Base-by-base conservation (phyloP, 1,140 invertebrate genomes). In the Drosophila kohkoa region DNA sequence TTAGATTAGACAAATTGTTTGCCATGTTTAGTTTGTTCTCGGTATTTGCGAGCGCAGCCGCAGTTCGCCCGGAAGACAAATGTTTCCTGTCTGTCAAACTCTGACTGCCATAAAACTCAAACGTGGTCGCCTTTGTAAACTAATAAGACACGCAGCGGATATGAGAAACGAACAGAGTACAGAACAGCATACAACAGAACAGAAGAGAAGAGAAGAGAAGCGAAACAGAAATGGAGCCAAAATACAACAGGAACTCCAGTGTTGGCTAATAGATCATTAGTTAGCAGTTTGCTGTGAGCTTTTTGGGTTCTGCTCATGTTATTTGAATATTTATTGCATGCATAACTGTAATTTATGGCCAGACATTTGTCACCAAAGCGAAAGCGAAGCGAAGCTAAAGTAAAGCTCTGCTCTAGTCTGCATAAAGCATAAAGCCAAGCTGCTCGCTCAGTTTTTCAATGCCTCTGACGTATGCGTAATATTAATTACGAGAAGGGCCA, bases 241-340 rank as follows among this genome's bases (percentile, higher is more conserved):
- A 58, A n/a, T 38, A 25, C 15, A 60, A 30, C 55, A 82, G 79
- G 69, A 78, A 73, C 60, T 65, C 43, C 77, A 69, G 66, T 52
- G 62, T 66, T 63, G 79, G 72, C 79, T 82, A 88, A 86, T 86
- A 86, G 82, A 88, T 86, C 83, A 88, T 86, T 88, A 86, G 82
- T 88, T 86, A 88, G 83, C 79, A 74, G 81, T 83, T 83, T 80
- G 64, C 62, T 81, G 77, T 72, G 52, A 54, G 52, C 52, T 55
- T 83, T 81, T 73, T 74, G 75, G 68, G 69, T 63, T 70, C 38
- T 60, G 73, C 28, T 68, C 52, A 43, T 77, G 77, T 75, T 81
- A 89, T 88, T 82, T 83, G 81, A 86, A 90, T 90, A 90, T 90
- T 90, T 90, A 90, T 90, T 75, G 82, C 86, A 86, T 75, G 82